These are phyloP conservation scores for Oophaga pumilio DNA, from an alignment of 2,113 vertebrate genomes.

Conservation along the genomic window DNA sequence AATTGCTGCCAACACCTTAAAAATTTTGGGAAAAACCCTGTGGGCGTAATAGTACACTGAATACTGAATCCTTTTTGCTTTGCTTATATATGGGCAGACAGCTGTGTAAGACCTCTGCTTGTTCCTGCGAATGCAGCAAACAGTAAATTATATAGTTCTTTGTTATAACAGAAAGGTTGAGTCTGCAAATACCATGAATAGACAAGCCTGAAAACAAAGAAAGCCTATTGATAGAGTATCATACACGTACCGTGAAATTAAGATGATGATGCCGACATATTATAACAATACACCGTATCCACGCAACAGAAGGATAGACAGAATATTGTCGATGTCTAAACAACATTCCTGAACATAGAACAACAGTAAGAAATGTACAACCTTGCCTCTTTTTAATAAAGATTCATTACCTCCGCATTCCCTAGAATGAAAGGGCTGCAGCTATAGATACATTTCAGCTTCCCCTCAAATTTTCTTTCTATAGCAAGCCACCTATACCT, in stretches of 20 bases:
- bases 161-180: background rate
- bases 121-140: background rate
- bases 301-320: background rate
- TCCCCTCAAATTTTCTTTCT: background rate
- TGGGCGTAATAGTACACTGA: background rate
- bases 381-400: background rate
- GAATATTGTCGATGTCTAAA: background rate
- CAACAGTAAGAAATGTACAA: background rate
- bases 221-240: background rate
- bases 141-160: conserved; percentile 1
- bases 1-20: too few relatives aligned
- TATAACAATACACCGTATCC: background rate
- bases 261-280: background rate
- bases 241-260: background rate
- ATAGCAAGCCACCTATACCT: background rate
- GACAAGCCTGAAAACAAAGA: conserved; percentile 14
- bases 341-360: background rate
- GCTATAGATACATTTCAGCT: background rate
- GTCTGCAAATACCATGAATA: background rate
- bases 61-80: background rate
- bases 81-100: background rate
- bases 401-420: background rate
- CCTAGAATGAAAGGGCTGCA: background rate
- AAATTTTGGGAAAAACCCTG: background rate
- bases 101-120: background rate